A percentile compares a stretch with the other conserved stretches of the same genome.
These are phyloP conservation scores for Osmoderma eremita DNA, from an alignment of 2,888 invertebrate genomes.

Conservation along the genomic window DNA sequence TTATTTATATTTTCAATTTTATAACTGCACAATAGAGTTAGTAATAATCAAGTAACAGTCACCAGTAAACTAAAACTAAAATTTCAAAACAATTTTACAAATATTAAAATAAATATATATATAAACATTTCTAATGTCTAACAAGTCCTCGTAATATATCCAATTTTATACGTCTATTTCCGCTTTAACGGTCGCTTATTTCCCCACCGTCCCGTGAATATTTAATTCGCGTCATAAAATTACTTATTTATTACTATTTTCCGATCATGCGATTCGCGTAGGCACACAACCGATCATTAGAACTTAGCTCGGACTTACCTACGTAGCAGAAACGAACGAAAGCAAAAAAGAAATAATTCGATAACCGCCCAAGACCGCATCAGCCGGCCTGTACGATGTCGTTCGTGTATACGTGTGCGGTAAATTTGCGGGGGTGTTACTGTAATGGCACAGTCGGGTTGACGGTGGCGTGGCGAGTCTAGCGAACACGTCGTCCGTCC, in stretches of 20 bases:
- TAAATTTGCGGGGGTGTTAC: slow-evolving; percentile 28
- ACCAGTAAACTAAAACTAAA: no score
- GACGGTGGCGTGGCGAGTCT: slow-evolving; percentile 25
- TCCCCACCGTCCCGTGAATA: neutral
- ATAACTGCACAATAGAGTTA: no score
- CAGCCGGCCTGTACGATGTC: neutral
- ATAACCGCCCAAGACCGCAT: slow-evolving; percentile 1
- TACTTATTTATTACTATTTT: slow-evolving; percentile 6
- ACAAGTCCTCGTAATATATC: no score
- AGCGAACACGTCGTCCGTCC: slow-evolving; percentile 42
- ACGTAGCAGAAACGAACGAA: slow-evolving; percentile 12
- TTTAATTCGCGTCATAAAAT: slow-evolving; percentile 6
- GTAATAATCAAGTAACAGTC: no score
- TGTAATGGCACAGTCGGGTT: slow-evolving; percentile 6
- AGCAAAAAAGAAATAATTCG: slow-evolving; percentile 9
- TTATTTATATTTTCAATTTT: no score
- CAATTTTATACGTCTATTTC: no score
- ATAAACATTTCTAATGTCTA: no score
- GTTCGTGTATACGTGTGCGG: slow-evolving; percentile 3
- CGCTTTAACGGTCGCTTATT: no score
- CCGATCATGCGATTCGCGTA: slow-evolving; percentile 19
- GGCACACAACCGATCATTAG: slow-evolving; percentile 1
- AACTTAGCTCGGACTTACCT: neutral
- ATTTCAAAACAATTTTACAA: no score
- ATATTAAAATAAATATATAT: no score